These are phyloP conservation scores for Limnothrissa miodon DNA, from an alignment of 2,113 vertebrate genomes.

Conservation along the genomic window DNA sequence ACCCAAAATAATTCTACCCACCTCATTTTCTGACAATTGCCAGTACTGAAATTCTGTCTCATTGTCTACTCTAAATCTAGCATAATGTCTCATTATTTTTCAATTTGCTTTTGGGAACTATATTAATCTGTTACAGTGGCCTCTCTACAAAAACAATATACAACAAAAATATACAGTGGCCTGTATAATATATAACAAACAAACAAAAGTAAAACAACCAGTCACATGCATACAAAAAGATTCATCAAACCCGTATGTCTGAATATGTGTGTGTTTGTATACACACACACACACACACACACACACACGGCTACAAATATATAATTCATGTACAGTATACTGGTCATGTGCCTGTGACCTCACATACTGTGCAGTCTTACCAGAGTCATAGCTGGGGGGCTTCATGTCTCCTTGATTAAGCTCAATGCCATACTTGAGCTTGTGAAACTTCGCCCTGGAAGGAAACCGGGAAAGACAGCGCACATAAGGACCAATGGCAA, in stretches of 20 bases:
- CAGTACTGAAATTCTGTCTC: neutral
- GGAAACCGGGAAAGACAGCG: conserved; percentile 24
- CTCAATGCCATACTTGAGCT: conserved; percentile 97
- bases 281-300: neutral
- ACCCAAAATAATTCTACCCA: no score
- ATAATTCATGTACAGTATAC: neutral
- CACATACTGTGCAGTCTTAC: conserved; percentile 70
- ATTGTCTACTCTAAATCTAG: neutral
- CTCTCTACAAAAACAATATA: no score
- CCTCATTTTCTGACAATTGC: neutral
- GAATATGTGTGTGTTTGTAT: neutral
- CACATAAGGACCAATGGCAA: neutral
- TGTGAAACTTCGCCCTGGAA: conserved; percentile 96
- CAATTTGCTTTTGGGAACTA: no score
- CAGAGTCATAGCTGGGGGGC: conserved; percentile 95
- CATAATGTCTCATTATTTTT: no score
- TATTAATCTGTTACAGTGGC: no score
- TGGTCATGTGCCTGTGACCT: neutral
- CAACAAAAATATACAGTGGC: no score
- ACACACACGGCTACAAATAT: neutral
- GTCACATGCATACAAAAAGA: no score
- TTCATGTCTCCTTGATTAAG: conserved; percentile 98
- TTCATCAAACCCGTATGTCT: neutral
- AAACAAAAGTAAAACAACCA: no score
- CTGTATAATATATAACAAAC: no score